A percentile compares a stretch with the other conserved stretches of the same genome.
Conservation (phyloP, 2,888 invertebrate genomes). For the Agrotis exclamationis region DNA sequence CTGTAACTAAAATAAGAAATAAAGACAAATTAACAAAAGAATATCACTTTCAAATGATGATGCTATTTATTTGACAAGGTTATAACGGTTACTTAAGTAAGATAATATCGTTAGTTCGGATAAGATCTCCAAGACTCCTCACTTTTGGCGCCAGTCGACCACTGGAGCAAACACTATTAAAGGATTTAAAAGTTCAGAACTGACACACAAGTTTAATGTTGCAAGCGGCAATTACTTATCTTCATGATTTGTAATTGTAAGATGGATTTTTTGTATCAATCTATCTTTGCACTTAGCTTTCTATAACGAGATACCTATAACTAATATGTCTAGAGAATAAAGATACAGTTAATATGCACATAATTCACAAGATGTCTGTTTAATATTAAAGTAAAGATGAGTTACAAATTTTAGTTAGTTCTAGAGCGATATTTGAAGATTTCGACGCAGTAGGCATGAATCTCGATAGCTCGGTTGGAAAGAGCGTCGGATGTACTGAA, state of each 20-base stretch:
- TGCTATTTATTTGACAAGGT: slow-evolving; percentile 55
- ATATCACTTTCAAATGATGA: slow-evolving; percentile 38
- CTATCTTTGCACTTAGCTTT: slow-evolving; percentile 4
- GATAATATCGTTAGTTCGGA: slow-evolving; percentile 46
- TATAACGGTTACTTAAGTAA: slow-evolving; percentile 35
- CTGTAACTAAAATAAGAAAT: background rate
- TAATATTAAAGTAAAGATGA: too few species aligned
- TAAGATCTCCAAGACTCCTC: slow-evolving; percentile 42
- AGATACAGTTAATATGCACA: too few species aligned
- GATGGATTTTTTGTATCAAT: slow-evolving; percentile 22
- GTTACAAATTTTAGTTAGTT: too few species aligned
- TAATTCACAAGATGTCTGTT: too few species aligned
- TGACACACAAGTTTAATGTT: slow-evolving; percentile 12
- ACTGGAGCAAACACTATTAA: slow-evolving; percentile 16
- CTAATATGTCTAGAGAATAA: background rate
- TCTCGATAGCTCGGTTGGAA: too few species aligned
- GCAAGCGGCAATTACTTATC: slow-evolving; percentile 32
- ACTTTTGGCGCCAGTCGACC: slow-evolving; percentile 23
- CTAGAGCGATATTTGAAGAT: too few species aligned
- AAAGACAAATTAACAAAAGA: background rate
- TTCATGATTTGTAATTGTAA: slow-evolving; percentile 29
- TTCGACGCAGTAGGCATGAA: too few species aligned
- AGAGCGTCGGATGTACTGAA: too few species aligned
- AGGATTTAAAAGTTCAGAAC: slow-evolving; percentile 26
- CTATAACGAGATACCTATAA: background rate